These are phyloP conservation scores for Microcebus jonahi DNA, from an alignment of 2,113 vertebrate genomes.

Conservation along the genomic window DNA sequence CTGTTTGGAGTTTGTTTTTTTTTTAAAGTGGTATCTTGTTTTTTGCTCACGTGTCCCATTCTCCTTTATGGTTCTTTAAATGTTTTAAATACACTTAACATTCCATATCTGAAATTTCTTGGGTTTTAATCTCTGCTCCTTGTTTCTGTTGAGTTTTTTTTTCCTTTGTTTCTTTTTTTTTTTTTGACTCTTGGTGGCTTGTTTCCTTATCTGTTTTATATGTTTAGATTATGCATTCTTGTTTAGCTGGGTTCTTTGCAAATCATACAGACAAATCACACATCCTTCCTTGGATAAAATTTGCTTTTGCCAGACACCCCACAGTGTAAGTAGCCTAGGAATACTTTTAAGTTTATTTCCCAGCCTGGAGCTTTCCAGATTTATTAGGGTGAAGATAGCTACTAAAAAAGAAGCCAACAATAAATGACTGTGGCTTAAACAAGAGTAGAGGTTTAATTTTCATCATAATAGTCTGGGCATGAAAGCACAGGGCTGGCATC, in stretches of 20 bases:
- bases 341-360: background rate
- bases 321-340: background rate
- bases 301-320: background rate
- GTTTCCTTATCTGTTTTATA: background rate
- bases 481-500: background rate
- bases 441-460: background rate
- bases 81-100: background rate
- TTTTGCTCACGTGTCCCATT: background rate
- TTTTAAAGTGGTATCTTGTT: background rate
- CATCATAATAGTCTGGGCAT: background rate
- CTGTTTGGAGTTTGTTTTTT: background rate
- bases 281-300: background rate
- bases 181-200: background rate
- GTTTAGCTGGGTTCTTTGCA: background rate
- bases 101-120: background rate
- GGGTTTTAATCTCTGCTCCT: background rate
- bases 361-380: background rate
- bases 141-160: background rate
- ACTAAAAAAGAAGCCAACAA: background rate
- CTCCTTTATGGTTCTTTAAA: background rate
- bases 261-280: background rate
- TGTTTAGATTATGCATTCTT: background rate
- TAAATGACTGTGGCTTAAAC: background rate
- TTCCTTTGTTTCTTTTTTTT: background rate
- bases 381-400: background rate